phyloP scores from a whole-genome alignment of 2,113 vertebrate species.

The Poecile atricapillus region DNA sequence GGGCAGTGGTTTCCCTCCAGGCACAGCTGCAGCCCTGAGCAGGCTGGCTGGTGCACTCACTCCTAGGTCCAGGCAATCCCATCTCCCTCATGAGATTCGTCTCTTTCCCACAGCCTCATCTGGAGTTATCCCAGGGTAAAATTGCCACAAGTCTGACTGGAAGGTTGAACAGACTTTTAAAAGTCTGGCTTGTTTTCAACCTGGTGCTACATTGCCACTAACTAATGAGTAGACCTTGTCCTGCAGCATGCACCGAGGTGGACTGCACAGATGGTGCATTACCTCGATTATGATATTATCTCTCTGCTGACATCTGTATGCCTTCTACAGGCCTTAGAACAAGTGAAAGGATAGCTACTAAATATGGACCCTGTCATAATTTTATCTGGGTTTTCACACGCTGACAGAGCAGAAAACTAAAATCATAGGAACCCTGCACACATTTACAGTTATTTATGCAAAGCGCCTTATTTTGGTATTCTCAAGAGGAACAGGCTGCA shows the following conservation, averaged over 20 bases:
- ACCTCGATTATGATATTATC: neutral
- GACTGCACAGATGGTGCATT: neutral
- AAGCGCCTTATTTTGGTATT: neutral
- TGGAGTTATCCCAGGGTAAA: neutral
- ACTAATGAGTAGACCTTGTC: neutral
- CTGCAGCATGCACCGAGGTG: neutral
- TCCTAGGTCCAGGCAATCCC: neutral
- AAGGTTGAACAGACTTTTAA: neutral
- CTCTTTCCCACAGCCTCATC: neutral
- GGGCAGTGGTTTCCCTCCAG: neutral
- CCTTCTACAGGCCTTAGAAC: neutral
- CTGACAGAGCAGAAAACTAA: neutral
- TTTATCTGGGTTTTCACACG: neutral
- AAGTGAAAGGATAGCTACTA: neutral
- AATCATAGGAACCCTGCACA: neutral
- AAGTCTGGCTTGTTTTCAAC: neutral
- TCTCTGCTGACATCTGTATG: accelerated
- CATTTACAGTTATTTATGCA: neutral
- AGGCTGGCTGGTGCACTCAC: neutral
- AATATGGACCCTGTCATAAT: neutral
- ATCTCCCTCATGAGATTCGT: neutral
- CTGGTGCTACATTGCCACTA: neutral
- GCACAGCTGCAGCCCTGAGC: neutral
- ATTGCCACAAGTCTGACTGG: neutral
- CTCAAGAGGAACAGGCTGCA: neutral